Conservation (phyloP, 30 jellyfish, hydroid and myxozoan species). For the Morbakka virulenta region DNA sequence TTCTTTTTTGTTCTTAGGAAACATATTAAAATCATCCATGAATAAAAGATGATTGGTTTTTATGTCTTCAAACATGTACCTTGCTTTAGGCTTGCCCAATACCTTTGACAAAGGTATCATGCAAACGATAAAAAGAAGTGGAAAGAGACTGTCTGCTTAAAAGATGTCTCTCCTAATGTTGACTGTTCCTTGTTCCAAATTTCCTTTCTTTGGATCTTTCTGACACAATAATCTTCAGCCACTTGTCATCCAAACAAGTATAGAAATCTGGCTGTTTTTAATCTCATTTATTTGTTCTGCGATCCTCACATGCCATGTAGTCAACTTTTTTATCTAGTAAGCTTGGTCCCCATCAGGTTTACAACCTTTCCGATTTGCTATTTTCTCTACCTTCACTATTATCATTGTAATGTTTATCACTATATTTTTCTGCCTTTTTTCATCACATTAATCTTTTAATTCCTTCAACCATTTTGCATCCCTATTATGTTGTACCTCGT, state of each 20-base stretch:
- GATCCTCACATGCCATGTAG: too few species aligned
- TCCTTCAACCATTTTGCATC: neutral
- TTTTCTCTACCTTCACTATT: too few species aligned
- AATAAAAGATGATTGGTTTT: neutral
- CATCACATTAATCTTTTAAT: neutral
- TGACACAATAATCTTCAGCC: too few species aligned
- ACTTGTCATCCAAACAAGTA: too few species aligned
- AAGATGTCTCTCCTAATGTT: neutral
- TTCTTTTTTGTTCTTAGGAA: neutral
- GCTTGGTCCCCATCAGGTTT: too few species aligned
- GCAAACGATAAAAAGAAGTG: neutral
- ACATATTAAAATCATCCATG: neutral
- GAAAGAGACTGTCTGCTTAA: neutral
- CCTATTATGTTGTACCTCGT: neutral
- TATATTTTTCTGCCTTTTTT: too few species aligned
- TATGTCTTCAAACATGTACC: neutral
- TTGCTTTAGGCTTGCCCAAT: neutral
- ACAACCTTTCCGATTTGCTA: too few species aligned
- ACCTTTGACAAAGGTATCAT: neutral
- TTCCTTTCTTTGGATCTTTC: too few species aligned
- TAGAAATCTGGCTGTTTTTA: too few species aligned
- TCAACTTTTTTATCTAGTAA: too few species aligned
- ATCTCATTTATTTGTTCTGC: too few species aligned
- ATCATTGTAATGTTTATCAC: too few species aligned
- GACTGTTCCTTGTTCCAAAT: neutral